phyloP scores from a whole-genome alignment of 2,797 vertebrate genomes.

The Gadopsis marmoratus region DNA sequence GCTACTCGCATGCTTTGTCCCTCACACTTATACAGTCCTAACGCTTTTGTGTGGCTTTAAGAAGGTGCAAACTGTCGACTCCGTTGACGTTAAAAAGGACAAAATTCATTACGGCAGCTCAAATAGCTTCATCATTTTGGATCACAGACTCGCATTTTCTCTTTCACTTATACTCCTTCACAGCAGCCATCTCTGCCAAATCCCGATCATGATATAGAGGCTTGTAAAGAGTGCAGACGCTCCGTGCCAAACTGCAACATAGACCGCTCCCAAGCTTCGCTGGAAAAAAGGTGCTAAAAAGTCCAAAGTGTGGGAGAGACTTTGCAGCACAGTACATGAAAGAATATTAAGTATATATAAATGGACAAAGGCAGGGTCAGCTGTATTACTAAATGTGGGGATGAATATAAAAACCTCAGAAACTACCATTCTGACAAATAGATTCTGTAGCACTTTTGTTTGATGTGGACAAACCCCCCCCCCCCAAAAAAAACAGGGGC shows the following conservation, averaged over 20 bases:
- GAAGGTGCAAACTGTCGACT: conserved; percentile 11
- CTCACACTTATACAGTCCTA: background rate
- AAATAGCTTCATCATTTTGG: conserved; percentile 22
- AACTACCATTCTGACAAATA: background rate
- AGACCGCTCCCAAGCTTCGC: conserved; percentile 6
- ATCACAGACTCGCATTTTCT: conserved; percentile 27
- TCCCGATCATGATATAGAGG: conserved; percentile 37
- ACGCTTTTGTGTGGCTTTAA: background rate
- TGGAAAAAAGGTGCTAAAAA: conserved; percentile 18
- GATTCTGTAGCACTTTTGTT: background rate
- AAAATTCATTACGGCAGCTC: conserved; percentile 14
- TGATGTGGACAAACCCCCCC: background rate
- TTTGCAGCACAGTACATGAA: background rate
- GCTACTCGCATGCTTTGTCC: background rate
- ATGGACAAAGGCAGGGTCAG: background rate
- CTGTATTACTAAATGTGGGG: background rate
- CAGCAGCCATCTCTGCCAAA: conserved; percentile 42
- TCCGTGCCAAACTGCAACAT: conserved; percentile 49
- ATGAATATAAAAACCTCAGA: background rate
- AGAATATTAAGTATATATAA: background rate
- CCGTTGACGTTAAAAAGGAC: conserved; percentile 22
- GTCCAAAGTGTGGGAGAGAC: conserved; percentile 23
- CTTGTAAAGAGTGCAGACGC: background rate
- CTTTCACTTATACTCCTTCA: conserved; percentile 30
- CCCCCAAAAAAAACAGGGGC: background rate